phyloP scores from a whole-genome alignment of 2,113 vertebrate genomes.

The Corynorhinus townsendii region DNA sequence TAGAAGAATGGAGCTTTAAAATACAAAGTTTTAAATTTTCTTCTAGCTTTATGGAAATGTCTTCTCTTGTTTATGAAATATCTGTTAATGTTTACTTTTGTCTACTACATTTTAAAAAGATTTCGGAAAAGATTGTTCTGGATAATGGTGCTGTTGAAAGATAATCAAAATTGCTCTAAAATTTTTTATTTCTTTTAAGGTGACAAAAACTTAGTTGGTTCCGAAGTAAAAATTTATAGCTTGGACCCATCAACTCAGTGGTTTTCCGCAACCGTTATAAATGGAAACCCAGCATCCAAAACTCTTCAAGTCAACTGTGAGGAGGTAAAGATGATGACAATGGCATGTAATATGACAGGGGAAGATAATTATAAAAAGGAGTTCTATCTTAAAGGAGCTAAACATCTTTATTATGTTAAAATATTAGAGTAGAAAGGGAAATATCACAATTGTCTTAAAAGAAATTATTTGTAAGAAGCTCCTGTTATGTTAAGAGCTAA shows the following conservation, averaged over 20 bases:
- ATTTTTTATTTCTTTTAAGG: slow-evolving; percentile 58
- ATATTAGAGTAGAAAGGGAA: not conserved
- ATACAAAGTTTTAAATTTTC: not conserved
- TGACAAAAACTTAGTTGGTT: slow-evolving; percentile 84
- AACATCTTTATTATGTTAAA: not conserved
- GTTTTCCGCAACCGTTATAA: slow-evolving; percentile 83
- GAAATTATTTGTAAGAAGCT: not conserved
- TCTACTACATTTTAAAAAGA: not conserved
- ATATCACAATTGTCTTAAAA: not conserved
- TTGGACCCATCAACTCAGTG: slow-evolving; percentile 84
- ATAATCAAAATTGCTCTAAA: not conserved
- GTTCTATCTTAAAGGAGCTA: not conserved
- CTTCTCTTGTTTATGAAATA: not conserved
- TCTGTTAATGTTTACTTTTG: slow-evolving; percentile 6
- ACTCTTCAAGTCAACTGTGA: slow-evolving; percentile 84
- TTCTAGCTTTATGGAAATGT: not conserved
- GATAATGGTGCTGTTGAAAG: not conserved
- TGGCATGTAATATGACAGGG: not conserved
- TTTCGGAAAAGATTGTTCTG: not conserved
- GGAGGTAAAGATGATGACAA: slow-evolving; percentile 78
- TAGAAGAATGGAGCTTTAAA: not conserved
- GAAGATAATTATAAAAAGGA: not conserved
- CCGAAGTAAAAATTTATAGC: slow-evolving; percentile 85
- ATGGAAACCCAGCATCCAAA: slow-evolving; percentile 79
- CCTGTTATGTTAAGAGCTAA: not conserved